Base-by-base conservation (phyloP, 2,888 invertebrate species). In the Invenusta paracnida region DNA sequence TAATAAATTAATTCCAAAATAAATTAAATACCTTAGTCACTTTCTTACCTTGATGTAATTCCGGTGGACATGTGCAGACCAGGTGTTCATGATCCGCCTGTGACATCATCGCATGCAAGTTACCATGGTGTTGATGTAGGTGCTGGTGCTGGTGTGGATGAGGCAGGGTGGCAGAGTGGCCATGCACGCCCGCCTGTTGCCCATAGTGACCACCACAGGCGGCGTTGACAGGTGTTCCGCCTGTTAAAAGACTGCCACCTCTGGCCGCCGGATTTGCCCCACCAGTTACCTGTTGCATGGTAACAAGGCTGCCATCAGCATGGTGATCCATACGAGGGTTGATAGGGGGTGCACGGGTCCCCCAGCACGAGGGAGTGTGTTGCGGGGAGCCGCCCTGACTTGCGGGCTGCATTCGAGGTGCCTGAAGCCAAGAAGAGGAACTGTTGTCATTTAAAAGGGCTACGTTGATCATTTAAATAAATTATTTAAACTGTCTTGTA, bases 131-230 rank as follows among this genome's bases (percentile, higher is more conserved):
- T 23, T 13, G 2, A 2, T 73, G 73, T 23, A 13, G 73, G 73
- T 73, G 73, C 27, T 82, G 82, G 27, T 82, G 82, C 30, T 82
- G 82, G 29, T 82, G 82, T 2, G 82, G 82, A 82, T 82, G 82
- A 5, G 82, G 82, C 13, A 30, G 82, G 2, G 82, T 29, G 31
- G 29, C 82, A 2, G 82, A 5, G 25, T 73, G 73, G 2, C 23
- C 11, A 2, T 73, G 23, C 2, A 27, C 5, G 2, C 30, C 30
- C 30, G 23, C 5, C 2, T 13, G 82, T 17, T 29, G 29, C 29
- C 2, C 2, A 11, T 17, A 28, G 29, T 82, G 82, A 28, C 29
- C 2, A 28, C 13, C 25, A 28, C 23, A 5, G 29, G 2, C 5
- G 27, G 82, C 1, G 73, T 5, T 2, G 17, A 23, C 23, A 2